A percentile compares a stretch with the other conserved stretches of the same genome.
These are phyloP conservation scores for Calameuta filiformis DNA, from an alignment of 2,888 invertebrate genomes.

Conservation along the genomic window DNA sequence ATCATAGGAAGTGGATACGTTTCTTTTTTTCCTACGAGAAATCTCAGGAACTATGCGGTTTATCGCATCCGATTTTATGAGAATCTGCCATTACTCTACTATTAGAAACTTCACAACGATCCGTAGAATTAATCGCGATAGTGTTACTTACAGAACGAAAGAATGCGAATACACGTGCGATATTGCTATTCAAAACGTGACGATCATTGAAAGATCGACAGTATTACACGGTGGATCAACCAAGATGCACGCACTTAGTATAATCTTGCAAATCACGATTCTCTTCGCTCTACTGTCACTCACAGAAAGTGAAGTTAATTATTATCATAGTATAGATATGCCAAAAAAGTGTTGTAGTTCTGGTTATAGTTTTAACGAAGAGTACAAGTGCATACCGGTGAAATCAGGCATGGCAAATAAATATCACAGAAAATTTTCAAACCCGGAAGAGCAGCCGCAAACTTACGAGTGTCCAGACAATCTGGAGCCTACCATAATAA, in stretches of 20 bases:
- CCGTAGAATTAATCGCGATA: not conserved
- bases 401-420: not conserved
- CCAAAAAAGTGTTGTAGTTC: slow-evolving; percentile 37
- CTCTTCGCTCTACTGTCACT: not conserved
- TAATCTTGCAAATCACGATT: not conserved
- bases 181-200: not conserved
- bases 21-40: not conserved
- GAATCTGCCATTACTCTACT: not conserved
- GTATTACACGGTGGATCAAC: slow-evolving; percentile 13
- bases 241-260: slow-evolving; percentile 15
- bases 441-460: not conserved
- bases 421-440: not conserved
- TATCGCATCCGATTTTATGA: not conserved
- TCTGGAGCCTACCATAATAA: not conserved
- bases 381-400: slow-evolving; percentile 29
- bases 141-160: not conserved
- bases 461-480: not conserved
- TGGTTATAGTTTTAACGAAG: slow-evolving; percentile 31
- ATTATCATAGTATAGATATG: slow-evolving; percentile 10
- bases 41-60: not conserved
- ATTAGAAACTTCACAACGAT: not conserved
- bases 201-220: not conserved
- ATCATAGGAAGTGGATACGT: not conserved
- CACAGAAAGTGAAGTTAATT: not conserved
- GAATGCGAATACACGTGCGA: not conserved